Evolutionary conservation across 2,797 vertebrate genomes (phyloP), one percentile per base, ranked within the genome.

Genomic region (Scolopax rusticola): DNA sequence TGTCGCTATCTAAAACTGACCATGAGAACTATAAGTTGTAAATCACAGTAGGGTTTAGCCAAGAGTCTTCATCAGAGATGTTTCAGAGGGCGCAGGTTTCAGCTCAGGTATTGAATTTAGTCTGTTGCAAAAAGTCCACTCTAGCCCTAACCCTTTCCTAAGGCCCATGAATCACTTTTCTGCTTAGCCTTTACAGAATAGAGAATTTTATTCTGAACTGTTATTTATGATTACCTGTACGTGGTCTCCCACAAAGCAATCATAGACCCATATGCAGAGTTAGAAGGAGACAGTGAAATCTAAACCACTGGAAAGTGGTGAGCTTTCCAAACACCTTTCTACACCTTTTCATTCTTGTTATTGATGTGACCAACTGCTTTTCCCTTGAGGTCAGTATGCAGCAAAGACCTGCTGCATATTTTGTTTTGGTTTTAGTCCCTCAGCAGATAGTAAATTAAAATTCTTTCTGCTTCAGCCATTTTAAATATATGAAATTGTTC

Each of bases 1-100:
- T 87, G 19, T 82, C 85, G 64, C 71, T 90, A 24, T 95, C 90
- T 94, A 80, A 97, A 92, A 89, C 60, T 92, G 78, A 85, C 68
- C 33, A 75, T 68, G 60, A 84, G 43, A 82, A 78, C 75, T 59
- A 4, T 86, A 83, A 87, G 50, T 70, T 1, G 0, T 78, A 80
- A 93, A 63, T 87, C 38, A 43, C 15, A 74, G 50, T 41, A 13
- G 2, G 24, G 30, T 71, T 88, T 84, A 75, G 41, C 84, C 60
- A 54, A 53, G 50, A 86, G 36, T 59, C 85, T 75, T 92, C 76
- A 84, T 81, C 45, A 50, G 88, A 89, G 56, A 68, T 90, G 25
- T 83, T 96, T 71, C 64, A 45, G 57, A 68, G 38, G 15, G 28
- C 68, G 41, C 54, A 91, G 50, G 7, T 79, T 92, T 69, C 82